Conservation (phyloP, 2,113 vertebrate genomes). For the Furnarius figulus region DNA sequence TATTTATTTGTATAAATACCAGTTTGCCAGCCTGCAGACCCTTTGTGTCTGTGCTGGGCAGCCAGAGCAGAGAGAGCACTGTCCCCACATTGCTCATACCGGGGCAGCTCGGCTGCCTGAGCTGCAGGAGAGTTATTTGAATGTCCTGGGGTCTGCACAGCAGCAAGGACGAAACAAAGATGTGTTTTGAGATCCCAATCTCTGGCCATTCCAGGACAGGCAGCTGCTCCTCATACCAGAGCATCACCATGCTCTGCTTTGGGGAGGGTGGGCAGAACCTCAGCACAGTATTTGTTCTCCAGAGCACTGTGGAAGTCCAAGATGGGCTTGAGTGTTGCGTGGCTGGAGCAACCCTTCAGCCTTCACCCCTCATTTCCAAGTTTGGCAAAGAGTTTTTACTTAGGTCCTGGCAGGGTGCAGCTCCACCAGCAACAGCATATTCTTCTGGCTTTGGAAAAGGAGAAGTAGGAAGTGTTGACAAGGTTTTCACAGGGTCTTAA, state of each 20-base stretch:
- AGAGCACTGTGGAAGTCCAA: rapidly evolving
- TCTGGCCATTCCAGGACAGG: not conserved
- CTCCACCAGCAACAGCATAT: not conserved
- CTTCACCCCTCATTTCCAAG: not conserved
- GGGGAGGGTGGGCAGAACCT: not conserved
- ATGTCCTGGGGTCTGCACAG: not conserved
- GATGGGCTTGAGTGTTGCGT: rapidly evolving
- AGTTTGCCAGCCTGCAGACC: not conserved
- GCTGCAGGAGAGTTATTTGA: not conserved
- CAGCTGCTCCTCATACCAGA: not conserved
- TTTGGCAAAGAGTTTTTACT: not conserved
- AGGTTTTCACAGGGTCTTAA: not conserved
- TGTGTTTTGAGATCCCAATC: not conserved
- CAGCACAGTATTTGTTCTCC: not conserved
- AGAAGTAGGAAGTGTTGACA: not conserved
- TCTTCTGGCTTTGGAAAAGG: not conserved
- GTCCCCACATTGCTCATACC: rapidly evolving
- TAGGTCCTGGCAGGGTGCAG: not conserved
- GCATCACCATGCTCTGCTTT: rapidly evolving
- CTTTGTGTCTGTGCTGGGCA: not conserved
- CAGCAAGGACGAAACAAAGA: not conserved
- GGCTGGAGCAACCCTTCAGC: not conserved
- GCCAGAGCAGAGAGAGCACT: not conserved
- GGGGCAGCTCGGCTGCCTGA: not conserved
- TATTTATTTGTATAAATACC: not conserved